A percentile compares a stretch with the other conserved stretches of the same genome.
Evolutionary conservation across 2,888 invertebrate genomes (phyloP).

Genomic region (Gryllus longicercus): DNA sequence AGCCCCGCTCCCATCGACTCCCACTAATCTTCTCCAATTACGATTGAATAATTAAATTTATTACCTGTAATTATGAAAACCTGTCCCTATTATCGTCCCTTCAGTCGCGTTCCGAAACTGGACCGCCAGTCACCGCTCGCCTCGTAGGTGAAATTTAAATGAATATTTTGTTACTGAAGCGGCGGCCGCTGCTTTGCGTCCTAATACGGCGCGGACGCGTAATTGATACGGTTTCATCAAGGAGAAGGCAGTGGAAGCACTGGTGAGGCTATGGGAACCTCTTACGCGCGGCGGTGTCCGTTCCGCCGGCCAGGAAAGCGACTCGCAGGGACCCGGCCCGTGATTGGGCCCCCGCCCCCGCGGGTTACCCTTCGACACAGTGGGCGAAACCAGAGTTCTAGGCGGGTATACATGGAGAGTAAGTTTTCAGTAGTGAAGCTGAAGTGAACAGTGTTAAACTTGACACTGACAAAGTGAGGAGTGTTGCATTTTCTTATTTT

Average conservation of each 20-base stretch:
- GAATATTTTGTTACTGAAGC: not conserved
- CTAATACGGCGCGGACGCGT: not conserved
- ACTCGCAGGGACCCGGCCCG: not conserved
- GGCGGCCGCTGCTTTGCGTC: not conserved
- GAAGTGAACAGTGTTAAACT: too few species aligned
- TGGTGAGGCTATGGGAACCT: not conserved
- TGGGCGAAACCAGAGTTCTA: too few species aligned
- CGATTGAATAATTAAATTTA: slow-evolving; percentile 17
- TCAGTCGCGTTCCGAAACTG: not conserved
- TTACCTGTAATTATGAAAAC: slow-evolving; percentile 17
- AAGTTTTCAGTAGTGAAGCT: too few species aligned
- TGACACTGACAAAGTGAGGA: too few species aligned
- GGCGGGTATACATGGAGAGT: too few species aligned
- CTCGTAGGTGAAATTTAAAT: not conserved
- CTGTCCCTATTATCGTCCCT: not conserved
- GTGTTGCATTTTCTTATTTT: too few species aligned
- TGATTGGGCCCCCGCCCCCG: not conserved
- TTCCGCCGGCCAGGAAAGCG: not conserved
- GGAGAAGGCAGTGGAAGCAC: not conserved
- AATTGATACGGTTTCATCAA: slow-evolving; percentile 17
- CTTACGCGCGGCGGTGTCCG: not conserved
- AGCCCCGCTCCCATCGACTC: not conserved
- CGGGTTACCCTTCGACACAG: not conserved
- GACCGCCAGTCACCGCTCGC: not conserved
- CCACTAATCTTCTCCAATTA: not conserved